Percentiles rank a stretch among this genome's conserved stretches.
Evolutionary conservation across 2,113 vertebrate species (phyloP).

Genomic region (Neotoma lepida): DNA sequence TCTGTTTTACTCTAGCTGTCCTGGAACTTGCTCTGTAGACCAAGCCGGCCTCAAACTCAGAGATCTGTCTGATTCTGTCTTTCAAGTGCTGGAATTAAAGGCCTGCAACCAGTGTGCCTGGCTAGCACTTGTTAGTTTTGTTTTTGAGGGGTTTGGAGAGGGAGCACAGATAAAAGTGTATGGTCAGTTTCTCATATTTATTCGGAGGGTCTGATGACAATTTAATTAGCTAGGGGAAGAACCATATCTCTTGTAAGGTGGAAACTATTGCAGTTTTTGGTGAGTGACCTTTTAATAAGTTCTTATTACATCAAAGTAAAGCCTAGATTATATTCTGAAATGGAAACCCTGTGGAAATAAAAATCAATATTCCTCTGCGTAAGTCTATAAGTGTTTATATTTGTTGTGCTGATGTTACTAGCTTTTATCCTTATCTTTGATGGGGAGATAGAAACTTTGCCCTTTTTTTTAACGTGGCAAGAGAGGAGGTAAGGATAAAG

Average conservation of each 20-base stretch:
- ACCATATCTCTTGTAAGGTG: neutral
- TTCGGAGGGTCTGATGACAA: neutral
- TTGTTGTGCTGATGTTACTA: neutral
- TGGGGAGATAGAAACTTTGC: neutral
- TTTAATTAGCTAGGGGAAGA: neutral
- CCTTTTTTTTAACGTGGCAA: neutral
- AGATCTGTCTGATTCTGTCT: neutral
- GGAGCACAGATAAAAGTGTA: neutral
- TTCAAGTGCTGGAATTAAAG: neutral
- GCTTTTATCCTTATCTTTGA: neutral
- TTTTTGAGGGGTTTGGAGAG: neutral
- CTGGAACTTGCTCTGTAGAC: neutral
- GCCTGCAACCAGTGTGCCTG: neutral
- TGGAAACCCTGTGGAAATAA: neutral
- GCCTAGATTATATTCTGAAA: slow-evolving; percentile 15
- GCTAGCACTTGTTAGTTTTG: neutral
- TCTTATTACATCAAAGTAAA: neutral
- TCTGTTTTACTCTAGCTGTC: neutral
- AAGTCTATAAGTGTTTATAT: neutral
- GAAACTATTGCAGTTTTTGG: neutral
- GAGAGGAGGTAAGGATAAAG: neutral
- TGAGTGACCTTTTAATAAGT: neutral
- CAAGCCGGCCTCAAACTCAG: neutral
- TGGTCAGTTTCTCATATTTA: neutral
- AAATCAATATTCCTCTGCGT: neutral